Conservation (phyloP, 2,888 invertebrate genomes). For the Drosophila barbarae region DNA sequence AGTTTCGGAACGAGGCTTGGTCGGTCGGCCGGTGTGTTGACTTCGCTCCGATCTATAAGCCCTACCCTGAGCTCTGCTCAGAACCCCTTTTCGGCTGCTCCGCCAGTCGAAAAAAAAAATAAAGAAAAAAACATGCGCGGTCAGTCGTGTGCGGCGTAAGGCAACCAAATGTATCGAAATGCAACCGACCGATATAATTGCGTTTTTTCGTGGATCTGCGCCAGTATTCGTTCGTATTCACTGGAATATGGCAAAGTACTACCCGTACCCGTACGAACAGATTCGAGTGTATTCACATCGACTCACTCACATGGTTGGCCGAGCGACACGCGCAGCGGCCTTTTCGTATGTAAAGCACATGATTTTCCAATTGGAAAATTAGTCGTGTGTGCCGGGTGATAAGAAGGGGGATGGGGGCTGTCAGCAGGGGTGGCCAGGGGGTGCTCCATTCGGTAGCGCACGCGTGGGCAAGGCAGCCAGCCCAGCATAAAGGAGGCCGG, state of each 20-base stretch:
- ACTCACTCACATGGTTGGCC: conserved; percentile 66
- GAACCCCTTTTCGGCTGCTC: conserved; percentile 45
- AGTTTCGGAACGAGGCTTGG: conserved; percentile 53
- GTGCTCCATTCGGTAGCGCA: conserved; percentile 60
- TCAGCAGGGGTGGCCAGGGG: conserved; percentile 6
- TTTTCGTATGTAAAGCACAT: conserved; percentile 73
- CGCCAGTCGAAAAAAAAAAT: conserved; percentile 59
- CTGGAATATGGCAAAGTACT: conserved; percentile 13
- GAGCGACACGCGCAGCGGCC: conserved; percentile 71
- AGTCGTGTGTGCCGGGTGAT: conserved; percentile 58
- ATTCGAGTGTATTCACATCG: conserved; percentile 35
- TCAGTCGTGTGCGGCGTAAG: conserved; percentile 80
- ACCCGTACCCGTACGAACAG: conserved; percentile 21
- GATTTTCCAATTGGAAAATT: conserved; percentile 75
- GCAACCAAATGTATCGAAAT: conserved; percentile 80
- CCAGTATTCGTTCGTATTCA: conserved; percentile 21
- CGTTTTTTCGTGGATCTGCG: conserved; percentile 70
- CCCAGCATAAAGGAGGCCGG: conserved; percentile 68
- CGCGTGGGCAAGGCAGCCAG: conserved; percentile 69
- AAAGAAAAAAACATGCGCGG: conserved; percentile 75
- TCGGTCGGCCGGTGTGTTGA: conserved; percentile 17
- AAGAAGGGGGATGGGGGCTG: conserved; percentile 4
- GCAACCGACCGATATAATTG: conserved; percentile 79
- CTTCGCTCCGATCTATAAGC: conserved; percentile 30
- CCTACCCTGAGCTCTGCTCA: conserved; percentile 12